Evolutionary conservation across 2,797 vertebrate genomes (phyloP), one percentile per base, ranked within the genome.

Genomic region (Mycteria americana): DNA sequence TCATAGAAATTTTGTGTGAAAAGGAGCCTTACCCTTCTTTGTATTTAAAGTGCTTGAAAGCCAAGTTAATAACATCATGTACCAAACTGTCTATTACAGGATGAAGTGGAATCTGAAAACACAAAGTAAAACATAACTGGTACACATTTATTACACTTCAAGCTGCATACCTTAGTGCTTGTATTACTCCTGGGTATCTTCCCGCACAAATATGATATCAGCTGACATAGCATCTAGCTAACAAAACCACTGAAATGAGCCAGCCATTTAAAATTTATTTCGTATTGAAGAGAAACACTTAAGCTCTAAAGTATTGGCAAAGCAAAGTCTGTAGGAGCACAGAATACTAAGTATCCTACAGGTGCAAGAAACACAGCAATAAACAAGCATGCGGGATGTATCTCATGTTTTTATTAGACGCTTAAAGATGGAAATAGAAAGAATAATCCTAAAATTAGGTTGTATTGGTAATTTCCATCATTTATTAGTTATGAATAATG

Each of bases 31-130:
- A 99, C 99, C 99, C 99, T 98, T 99, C 99, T 97, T 99, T 99
- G 97, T 99, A 99, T 98, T 99, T 99, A 98, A 99, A 99, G 99
- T 99, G 99, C 98, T 99, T 99, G 97, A 99, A 99, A 86, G 99
- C 98, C 98, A 99, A 97, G 97, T 99, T 99, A 97, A 99, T 99
- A 91, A 99, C 99, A 98, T 99, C 99, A 92, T 99, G 99, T 97
- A 99, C 99, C 92, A 99, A 99, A 97, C 98, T 98, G 97, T 99
- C 99, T 97, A 99, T 98, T 93, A 99, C 99, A 96, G 99, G 99
- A 98, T 99, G 99, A 85, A 99, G 99, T n/a, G 99, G 99, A 97
- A 99, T 99, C 99, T 99, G 98, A 56, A 98, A 97, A 95, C 18
- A 93, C 22, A 97, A 79, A 97, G 97, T 50, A 85, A 67, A 95